Conservation (phyloP, 2,888 invertebrate genomes). For the Baronia brevicornis region DNA sequence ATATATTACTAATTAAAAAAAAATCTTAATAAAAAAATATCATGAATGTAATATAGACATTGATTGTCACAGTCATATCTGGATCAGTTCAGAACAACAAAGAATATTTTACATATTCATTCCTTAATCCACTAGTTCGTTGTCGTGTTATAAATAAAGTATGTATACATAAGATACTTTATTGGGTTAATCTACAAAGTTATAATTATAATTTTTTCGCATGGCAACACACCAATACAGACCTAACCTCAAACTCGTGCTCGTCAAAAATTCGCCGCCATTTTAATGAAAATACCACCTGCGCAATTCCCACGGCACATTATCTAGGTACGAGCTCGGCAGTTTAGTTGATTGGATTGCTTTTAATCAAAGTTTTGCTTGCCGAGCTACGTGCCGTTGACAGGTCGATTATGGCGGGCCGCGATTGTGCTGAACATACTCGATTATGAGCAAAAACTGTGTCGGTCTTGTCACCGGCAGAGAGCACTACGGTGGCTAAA, state of each 20-base stretch:
- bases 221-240: background rate
- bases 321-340: slow-evolving; percentile 17
- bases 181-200: too few relatives aligned
- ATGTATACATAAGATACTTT: too few relatives aligned
- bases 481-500: too few relatives aligned
- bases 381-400: slow-evolving; percentile 22
- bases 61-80: too few relatives aligned
- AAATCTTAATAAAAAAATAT: too few relatives aligned
- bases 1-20: too few relatives aligned
- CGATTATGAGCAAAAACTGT: slow-evolving; percentile 16
- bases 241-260: slow-evolving; percentile 4
- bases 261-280: slow-evolving; percentile 3
- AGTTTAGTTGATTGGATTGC: slow-evolving; percentile 29
- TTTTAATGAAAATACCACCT: slow-evolving; percentile 16
- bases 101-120: too few relatives aligned
- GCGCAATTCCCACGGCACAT: slow-evolving; percentile 18
- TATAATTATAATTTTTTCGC: background rate
- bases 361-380: slow-evolving; percentile 31
- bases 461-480: slow-evolving; percentile 13
- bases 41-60: too few relatives aligned
- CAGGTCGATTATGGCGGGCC: slow-evolving; percentile 24
- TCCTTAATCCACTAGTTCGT: too few relatives aligned
- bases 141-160: too few relatives aligned
- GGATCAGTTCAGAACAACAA: too few relatives aligned
- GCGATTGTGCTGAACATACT: slow-evolving; percentile 14